phyloP scores from a whole-genome alignment of 2,797 vertebrate genomes.

The Smutsia gigantea region DNA sequence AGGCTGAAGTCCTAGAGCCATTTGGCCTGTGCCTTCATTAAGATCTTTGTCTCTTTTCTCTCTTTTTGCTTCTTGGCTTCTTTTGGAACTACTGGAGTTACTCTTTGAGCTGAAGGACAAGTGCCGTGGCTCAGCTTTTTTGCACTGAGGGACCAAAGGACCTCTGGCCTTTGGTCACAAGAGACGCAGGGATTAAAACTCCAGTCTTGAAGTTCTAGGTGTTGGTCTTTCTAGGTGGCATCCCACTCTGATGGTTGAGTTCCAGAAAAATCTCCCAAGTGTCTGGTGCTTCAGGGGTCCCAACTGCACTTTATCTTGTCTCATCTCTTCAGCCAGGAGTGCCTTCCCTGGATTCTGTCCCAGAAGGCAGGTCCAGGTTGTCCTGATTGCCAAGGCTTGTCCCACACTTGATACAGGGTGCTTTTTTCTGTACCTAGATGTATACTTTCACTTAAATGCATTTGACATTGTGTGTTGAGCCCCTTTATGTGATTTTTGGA shows the following conservation, averaged over 20 bases:
- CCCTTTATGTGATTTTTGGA: constrained; percentile 37
- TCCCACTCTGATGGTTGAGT: not conserved
- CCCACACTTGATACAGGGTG: constrained; percentile 14
- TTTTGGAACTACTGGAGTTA: constrained; percentile 2
- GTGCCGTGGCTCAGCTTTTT: not conserved
- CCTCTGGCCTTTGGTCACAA: not conserved
- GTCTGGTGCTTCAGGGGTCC: not conserved
- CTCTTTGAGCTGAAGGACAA: not conserved
- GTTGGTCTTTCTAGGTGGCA: not conserved
- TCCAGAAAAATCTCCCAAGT: constrained; percentile 24
- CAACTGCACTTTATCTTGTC: not conserved
- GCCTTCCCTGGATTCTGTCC: not conserved
- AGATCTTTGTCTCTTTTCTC: not conserved
- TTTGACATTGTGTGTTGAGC: constrained; percentile 29
- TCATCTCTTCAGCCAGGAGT: not conserved
- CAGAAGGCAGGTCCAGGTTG: not conserved
- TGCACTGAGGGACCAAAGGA: not conserved
- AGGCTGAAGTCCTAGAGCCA: not conserved
- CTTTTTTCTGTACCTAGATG: constrained; percentile 42
- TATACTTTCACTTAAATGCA: constrained; percentile 20
- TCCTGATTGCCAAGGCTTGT: constrained; percentile 38
- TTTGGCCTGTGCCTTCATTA: not conserved
- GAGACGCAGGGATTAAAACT: constrained; percentile 5
- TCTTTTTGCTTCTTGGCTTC: not conserved
- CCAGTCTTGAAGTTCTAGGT: not conserved